Evolutionary conservation across 2,797 vertebrate species (phyloP), one percentile per base, ranked within the genome.

Genomic region (Psittacula echo): DNA sequence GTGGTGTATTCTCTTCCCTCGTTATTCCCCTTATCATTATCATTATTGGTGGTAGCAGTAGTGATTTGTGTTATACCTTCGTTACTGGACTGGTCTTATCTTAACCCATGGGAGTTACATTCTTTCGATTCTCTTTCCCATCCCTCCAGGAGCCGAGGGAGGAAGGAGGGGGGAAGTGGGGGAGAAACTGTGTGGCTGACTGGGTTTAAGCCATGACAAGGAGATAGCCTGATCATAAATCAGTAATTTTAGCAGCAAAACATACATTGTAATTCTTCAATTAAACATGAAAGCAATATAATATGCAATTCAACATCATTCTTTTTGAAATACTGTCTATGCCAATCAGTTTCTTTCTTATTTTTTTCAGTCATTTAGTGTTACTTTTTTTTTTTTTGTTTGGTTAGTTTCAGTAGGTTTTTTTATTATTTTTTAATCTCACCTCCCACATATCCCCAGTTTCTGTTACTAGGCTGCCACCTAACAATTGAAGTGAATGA

Each of bases 191-290:
- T 39, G 37, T 39, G 37, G 37, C 37, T 39, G 10, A 39, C 37
- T 39, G 37, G 37, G 37, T 39, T 39, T 39, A 39, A 39, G 37
- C 37, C 37, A 39, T 39, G 37, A 39, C 37, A 39, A 39, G 37
- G 37, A 39, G 37, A 39, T 87, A 94, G 76, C 60, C 66, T 92
- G 51, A 88, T 88, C 64, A 34, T 87, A 84, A 74, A 76, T 56
- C 53, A 64, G 44, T 77, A 56, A 42, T 73, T 85, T 87, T 64
- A 75, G 44, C 61, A 78, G 53, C 50, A 86, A 92, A 92, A 47
- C 24, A n/a, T 47, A 44, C 58, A 54, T 62, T 86, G n/a, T 71
- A 84, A 29, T 87, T 74, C 44, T 32, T 29, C 64, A 62, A 50
- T 21, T 81, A 62, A 50, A 77, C 29, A 10, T 42, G 27, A 54